A percentile compares a stretch with the other conserved stretches of the same genome.
Conservation (phyloP, 2,888 invertebrate species). For the Eristalis tenax region DNA sequence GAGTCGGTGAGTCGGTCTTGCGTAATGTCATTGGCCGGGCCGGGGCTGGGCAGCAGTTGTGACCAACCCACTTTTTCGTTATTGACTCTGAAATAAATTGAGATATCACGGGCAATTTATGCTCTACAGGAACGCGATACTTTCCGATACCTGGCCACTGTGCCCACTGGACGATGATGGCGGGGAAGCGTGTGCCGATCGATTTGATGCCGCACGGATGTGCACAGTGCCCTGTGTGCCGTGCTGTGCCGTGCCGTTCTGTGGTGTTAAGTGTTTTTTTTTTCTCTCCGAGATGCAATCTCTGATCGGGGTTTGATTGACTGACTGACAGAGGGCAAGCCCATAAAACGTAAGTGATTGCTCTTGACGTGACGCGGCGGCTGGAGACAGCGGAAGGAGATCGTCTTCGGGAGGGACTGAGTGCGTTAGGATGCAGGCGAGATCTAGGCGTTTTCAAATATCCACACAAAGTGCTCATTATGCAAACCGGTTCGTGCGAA, state of each 20-base stretch:
- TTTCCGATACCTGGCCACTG: slow-evolving; percentile 1
- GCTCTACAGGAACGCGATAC: slow-evolving; percentile 19
- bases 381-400: not conserved
- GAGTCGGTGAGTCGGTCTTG: not conserved
- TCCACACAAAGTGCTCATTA: not conserved
- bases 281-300: not conserved
- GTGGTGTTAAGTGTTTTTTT: not conserved
- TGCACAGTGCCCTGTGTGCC: not conserved
- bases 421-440: not conserved
- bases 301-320: not conserved
- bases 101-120: slow-evolving; percentile 56
- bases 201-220: not conserved
- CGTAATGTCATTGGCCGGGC: slow-evolving; percentile 55
- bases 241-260: not conserved
- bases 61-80: slow-evolving; percentile 52
- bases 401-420: not conserved
- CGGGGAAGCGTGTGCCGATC: not conserved
- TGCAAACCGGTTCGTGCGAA: not conserved
- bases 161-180: not conserved
- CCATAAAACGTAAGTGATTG: not conserved
- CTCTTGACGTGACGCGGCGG: not conserved
- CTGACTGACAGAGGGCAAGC: slow-evolving; percentile 1
- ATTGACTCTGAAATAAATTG: slow-evolving; percentile 62
- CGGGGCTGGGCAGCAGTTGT: slow-evolving; percentile 1
- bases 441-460: not conserved